Evolutionary conservation across 2,113 vertebrate genomes (phyloP).

Genomic region (Pimephales promelas): DNA sequence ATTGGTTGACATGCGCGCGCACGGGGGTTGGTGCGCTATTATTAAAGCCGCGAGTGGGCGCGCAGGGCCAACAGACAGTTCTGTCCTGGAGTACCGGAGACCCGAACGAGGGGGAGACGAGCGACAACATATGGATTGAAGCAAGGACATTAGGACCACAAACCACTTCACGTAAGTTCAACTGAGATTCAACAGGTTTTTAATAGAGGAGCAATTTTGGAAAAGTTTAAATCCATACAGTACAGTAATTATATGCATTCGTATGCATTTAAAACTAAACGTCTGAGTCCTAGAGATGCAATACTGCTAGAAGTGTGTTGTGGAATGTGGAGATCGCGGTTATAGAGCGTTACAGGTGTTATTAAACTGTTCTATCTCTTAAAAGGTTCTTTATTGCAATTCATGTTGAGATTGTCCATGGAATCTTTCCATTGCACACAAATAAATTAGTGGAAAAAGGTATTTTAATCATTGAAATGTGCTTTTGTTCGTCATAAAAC

Average conservation of each 20-base stretch:
- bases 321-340: not conserved
- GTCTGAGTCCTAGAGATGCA: not conserved
- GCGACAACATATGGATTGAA: slow-evolving; percentile 2
- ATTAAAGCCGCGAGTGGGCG: slow-evolving; percentile 45
- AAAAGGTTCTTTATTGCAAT: too few relatives aligned
- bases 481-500: too few relatives aligned
- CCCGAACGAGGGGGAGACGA: too few relatives aligned
- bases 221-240: not conserved
- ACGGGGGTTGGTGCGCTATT: slow-evolving; percentile 38
- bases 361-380: not conserved
- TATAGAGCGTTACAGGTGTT: not conserved
- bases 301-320: not conserved
- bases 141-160: not conserved
- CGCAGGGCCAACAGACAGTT: slow-evolving; percentile 3
- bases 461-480: not conserved
- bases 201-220: not conserved
- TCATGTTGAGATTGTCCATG: too few relatives aligned
- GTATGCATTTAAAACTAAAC: not conserved
- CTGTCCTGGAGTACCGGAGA: slow-evolving; percentile 4
- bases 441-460: too few relatives aligned
- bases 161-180: slow-evolving; percentile 20
- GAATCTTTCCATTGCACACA: too few relatives aligned
- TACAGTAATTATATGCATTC: not conserved
- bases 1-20: slow-evolving; percentile 48
- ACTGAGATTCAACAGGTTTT: slow-evolving; percentile 10